Base-by-base conservation (phyloP, 2,113 vertebrate species). In the Sturnus vulgaris region DNA sequence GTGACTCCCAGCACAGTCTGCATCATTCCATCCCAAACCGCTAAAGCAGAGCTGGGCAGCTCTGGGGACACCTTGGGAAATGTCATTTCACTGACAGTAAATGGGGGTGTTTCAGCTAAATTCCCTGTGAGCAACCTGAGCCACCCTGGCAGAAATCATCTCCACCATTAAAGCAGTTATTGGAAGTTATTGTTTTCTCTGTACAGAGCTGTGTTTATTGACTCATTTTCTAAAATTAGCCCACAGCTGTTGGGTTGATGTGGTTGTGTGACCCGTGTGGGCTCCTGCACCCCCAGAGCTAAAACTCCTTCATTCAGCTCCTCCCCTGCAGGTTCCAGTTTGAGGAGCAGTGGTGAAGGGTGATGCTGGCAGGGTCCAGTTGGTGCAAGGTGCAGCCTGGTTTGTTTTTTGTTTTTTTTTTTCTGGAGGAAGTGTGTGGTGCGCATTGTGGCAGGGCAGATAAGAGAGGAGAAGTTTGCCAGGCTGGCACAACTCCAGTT, bases 41-140 rank as follows among this genome's bases (percentile, higher is more conserved):
- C 44, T 22, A 0, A 14, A 9, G 7, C 71, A 25, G 23, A 40
- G 40, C 35, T 33, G 14, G 37, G 25, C 71, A 25, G 23, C 40
- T 37, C 35, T 33, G 14, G 37, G 25, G 19, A 17, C 11, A 25
- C 42, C 11, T 44, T 15, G 40, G 77, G 60, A 25, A 20, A 12
- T 55, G 47, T 60, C 37, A 1, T 3, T 0, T 4, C 56, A 3
- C 24, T 35, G 50, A 1, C 11, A 47, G 2, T 5, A 8, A 1
- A 2, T 8, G 52, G 39, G n/a, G 64, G 7, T 23, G 31, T 44
- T 66, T 61, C 64, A 70, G 79, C 70, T 50, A 2, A 2, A 9
- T 73, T 70, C 30, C 9, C n/a, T 35, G 0, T 5, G 20, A 61
- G 7, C 31, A 53, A 2, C 59, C 57, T 24, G 39, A 80, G 37